Percentiles rank a stretch among this genome's conserved stretches.
Evolutionary conservation across 2,888 invertebrate genomes (phyloP).

Genomic region (Seladonia tumulorum): DNA sequence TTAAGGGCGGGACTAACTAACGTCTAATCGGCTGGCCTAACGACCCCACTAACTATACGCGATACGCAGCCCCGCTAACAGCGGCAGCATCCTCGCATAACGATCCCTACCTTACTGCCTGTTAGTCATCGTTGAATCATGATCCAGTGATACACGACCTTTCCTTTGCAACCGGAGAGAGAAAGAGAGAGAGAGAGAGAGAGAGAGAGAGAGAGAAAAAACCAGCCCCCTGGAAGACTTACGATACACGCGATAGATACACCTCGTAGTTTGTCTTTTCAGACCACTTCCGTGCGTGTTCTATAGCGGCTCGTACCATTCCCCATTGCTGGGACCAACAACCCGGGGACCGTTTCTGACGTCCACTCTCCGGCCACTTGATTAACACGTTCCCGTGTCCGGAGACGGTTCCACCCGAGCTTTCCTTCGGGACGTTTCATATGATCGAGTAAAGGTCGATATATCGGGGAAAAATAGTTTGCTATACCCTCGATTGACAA

Average conservation of each 20-base stretch:
- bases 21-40: slow-evolving; percentile 63
- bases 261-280: slow-evolving; percentile 53
- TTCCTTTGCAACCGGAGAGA: slow-evolving; percentile 2
- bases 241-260: slow-evolving; percentile 59
- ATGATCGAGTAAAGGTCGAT: too few relatives aligned
- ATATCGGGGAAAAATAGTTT: too few relatives aligned
- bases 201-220: slow-evolving; percentile 6
- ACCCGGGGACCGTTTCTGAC: slow-evolving; percentile 6
- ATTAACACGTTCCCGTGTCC: background rate
- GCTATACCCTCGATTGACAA: too few relatives aligned
- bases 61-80: slow-evolving; percentile 47
- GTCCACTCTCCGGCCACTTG: background rate
- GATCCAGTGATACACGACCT: slow-evolving; percentile 64
- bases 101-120: slow-evolving; percentile 54
- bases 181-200: background rate
- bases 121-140: slow-evolving; percentile 73
- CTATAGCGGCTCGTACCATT: slow-evolving; percentile 18
- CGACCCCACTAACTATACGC: slow-evolving; percentile 59
- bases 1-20: slow-evolving; percentile 57
- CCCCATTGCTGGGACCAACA: slow-evolving; percentile 1
- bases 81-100: slow-evolving; percentile 57
- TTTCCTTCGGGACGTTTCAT: too few relatives aligned
- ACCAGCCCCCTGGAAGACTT: slow-evolving; percentile 49
- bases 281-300: slow-evolving; percentile 49
- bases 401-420: too few relatives aligned